Base-by-base conservation (phyloP, 2,888 invertebrate genomes). In the Ormyrus nitidulus region DNA sequence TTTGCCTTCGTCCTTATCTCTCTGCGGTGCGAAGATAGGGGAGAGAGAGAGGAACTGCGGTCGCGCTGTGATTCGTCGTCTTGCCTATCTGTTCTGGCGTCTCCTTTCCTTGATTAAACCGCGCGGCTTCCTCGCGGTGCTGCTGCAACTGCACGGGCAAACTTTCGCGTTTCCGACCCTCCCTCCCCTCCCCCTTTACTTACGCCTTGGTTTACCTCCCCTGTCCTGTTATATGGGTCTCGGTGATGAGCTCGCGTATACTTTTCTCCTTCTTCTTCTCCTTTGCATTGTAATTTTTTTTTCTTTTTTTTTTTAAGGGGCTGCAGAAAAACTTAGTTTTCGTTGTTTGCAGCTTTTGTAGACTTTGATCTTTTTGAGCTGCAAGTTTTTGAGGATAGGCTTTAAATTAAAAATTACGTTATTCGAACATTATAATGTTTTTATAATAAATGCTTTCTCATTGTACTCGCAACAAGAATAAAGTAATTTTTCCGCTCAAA, bases 91-190 rank as follows among this genome's bases (percentile, higher is more conserved):
- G 82, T 80, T 80, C 80, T 81, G 77, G 81, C 84, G 84, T 84
- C 84, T 85, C 84, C 85, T 86, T 86, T 87, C 84, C 86, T 87
- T 87, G 87, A 87, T 87, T 87, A 88, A 88, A 87, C 87, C 85
- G 83, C 84, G 82, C 64, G 64, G 73, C 65, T 83, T 84, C 79
- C 73, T 79, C 76, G 62, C 72, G 46, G 64, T 76, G 54, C 62
- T 66, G 48, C 51, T 80, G 65, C 77, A 72, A 77, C 77, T 72
- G 66, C 71, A 64, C 13, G 46, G 72, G 58, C 49, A 11, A 79
- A 73, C 78, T 73, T 73, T 65, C 19, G 3, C 46, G 49, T 49
- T 65, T 62, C 61, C 69, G 44, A 59, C 10, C 46, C 19, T 34
- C 58, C 44, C 53, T 5, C 34, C 3, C 51, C 2, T 19, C 49